These are phyloP conservation scores for Tetragnatha versicolor DNA, from an alignment of 1,140 invertebrate genomes.

Conservation along the genomic window DNA sequence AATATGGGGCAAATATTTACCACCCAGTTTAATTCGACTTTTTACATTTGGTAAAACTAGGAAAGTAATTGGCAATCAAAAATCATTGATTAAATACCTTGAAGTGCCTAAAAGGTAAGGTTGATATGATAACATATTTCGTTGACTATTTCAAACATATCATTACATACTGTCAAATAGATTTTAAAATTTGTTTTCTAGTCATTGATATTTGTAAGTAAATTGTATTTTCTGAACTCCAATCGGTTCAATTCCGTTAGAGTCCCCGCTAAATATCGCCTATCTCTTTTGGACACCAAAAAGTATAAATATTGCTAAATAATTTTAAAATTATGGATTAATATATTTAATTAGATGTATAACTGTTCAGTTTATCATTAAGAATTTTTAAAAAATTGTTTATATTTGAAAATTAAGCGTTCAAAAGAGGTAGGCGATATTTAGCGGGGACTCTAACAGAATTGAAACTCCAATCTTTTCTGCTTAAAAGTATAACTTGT, in stretches of 20 bases:
- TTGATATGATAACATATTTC: background rate
- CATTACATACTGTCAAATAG: background rate
- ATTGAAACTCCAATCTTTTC: no score
- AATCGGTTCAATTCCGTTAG: background rate
- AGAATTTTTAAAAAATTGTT: no score
- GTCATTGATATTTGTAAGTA: background rate
- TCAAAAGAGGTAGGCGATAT: no score
- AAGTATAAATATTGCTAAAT: no score
- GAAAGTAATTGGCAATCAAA: background rate
- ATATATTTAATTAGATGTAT: no score
- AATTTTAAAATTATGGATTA: no score
- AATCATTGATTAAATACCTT: background rate
- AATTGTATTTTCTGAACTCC: background rate
- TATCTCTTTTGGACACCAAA: no score
- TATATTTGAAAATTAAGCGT: no score
- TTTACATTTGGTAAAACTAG: constrained; percentile 32
- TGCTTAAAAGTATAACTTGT: no score
- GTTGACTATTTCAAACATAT: no score
- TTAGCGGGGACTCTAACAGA: no score
- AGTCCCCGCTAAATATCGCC: background rate
- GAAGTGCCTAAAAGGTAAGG: constrained; percentile 34
- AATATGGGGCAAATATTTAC: constrained; percentile 25
- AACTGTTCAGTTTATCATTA: no score
- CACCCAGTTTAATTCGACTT: background rate
- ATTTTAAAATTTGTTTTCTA: background rate